Evolutionary conservation across 1,140 invertebrate genomes (phyloP).

Genomic region (Glossosoma conforme): DNA sequence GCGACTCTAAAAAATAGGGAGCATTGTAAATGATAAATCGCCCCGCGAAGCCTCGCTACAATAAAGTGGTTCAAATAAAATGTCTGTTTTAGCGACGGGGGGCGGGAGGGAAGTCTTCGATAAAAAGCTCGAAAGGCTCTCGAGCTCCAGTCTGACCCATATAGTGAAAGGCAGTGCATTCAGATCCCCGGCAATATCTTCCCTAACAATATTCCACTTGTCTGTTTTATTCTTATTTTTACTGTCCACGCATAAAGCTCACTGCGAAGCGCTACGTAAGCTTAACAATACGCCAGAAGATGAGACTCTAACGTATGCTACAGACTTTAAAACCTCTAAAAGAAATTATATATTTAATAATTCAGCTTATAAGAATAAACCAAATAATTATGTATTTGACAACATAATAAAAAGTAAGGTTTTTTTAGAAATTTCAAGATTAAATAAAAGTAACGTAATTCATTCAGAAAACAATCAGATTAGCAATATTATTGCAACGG

Average conservation of each 20-base stretch:
- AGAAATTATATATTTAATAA: no score
- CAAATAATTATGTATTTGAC: no score
- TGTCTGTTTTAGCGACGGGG: constrained; percentile 4
- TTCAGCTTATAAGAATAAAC: no score
- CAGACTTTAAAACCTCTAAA: no score
- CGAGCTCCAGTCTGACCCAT: constrained; percentile 19
- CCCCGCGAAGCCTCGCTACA: constrained; percentile 2
- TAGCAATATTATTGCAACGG: no score
- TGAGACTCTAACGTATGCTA: no score
- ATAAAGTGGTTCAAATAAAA: constrained; percentile 15
- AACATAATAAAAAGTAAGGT: no score
- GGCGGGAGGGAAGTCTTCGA: constrained; percentile 5
- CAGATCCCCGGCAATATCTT: constrained; percentile 11
- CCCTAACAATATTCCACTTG: neutral
- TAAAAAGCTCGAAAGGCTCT: constrained; percentile 24
- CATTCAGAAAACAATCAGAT: no score
- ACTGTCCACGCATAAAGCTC: constrained; percentile 21
- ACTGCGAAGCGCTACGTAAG: neutral
- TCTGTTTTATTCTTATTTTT: constrained; percentile 18
- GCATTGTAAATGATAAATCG: constrained; percentile 12
- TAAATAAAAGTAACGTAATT: no score
- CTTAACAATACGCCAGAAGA: constrained; percentile 5
- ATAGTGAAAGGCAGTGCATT: constrained; percentile 11
- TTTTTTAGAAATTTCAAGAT: no score
- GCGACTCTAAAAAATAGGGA: no score